Percentiles rank a stretch among this genome's conserved stretches.
Evolutionary conservation across 2,113 vertebrate genomes (phyloP).

Genomic region (Mustelus asterias): DNA sequence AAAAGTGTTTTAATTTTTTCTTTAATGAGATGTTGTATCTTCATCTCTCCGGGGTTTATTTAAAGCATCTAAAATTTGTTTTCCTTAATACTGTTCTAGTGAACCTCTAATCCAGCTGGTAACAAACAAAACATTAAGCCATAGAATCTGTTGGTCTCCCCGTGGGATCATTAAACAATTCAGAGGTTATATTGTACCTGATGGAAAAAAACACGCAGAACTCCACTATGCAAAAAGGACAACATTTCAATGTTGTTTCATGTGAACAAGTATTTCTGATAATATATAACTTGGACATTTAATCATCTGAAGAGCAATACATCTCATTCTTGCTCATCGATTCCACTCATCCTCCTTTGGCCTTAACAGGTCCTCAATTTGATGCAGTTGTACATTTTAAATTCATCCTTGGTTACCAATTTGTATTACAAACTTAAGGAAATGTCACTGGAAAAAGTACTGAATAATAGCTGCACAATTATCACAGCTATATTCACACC

Average conservation of each 20-base stretch:
- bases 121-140: neutral
- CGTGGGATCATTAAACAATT: neutral
- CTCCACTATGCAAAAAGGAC: neutral
- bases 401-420: neutral
- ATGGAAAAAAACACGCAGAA: neutral
- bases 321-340: neutral
- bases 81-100: neutral
- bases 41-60: neutral
- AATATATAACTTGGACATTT: neutral
- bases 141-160: neutral
- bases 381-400: neutral
- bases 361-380: neutral
- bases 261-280: neutral
- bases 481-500: neutral
- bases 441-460: neutral
- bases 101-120: neutral
- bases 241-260: neutral
- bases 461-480: neutral
- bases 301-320: neutral
- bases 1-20: neutral
- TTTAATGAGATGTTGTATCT: neutral
- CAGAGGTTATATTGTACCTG: neutral
- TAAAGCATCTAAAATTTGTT: neutral
- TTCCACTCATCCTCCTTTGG: neutral
- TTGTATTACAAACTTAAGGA: neutral